phyloP scores from a whole-genome alignment of 2,113 vertebrate genomes.

The Callipepla californica region DNA sequence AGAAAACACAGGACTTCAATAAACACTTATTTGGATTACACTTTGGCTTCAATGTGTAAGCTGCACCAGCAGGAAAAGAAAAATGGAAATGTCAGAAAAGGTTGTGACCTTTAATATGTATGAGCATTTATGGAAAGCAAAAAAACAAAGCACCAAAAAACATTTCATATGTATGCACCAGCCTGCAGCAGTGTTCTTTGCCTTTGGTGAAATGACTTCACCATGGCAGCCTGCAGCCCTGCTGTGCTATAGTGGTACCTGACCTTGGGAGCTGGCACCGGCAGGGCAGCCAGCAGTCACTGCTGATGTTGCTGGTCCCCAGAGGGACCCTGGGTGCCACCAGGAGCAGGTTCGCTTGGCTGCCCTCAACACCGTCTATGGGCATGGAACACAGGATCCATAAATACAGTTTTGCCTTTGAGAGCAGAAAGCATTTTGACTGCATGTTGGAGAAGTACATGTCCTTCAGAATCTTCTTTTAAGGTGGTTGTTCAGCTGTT shows the following conservation, averaged over 20 bases:
- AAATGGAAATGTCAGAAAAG: constrained; percentile 38
- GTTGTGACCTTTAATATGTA: constrained; percentile 44
- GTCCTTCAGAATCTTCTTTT: neutral
- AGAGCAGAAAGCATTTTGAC: neutral
- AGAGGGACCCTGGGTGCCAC: neutral
- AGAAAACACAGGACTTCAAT: neutral
- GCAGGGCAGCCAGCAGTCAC: neutral
- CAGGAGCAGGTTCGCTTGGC: neutral
- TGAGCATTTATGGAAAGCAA: neutral
- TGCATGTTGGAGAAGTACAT: neutral
- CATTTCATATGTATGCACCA: neutral
- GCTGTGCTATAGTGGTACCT: neutral
- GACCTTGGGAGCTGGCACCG: rapidly evolving
- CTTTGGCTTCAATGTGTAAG: constrained; percentile 28
- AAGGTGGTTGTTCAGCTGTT: neutral
- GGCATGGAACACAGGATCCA: neutral
- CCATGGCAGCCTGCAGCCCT: neutral
- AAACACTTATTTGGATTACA: neutral
- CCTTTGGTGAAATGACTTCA: neutral
- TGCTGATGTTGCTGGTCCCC: neutral
- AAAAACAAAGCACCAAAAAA: neutral
- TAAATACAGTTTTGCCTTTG: neutral
- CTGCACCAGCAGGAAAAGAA: constrained; percentile 8
- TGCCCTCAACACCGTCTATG: neutral
- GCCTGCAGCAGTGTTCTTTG: neutral